A percentile compares a stretch with the other conserved stretches of the same genome.
Evolutionary conservation across 2,113 vertebrate species (phyloP).

Genomic region (Mobula birostris): DNA sequence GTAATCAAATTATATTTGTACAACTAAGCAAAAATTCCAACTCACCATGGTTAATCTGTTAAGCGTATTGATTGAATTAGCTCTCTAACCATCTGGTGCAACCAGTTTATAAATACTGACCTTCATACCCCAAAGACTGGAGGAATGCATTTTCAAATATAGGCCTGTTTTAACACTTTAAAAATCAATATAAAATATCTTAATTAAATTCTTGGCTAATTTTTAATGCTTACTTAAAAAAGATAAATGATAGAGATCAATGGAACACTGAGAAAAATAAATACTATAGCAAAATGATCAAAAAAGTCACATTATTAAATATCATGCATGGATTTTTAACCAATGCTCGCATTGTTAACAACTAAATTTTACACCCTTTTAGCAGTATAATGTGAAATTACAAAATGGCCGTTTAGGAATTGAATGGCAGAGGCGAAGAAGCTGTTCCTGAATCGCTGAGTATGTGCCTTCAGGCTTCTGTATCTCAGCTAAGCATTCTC

Average conservation of each 20-base stretch:
- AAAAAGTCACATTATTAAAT: background rate
- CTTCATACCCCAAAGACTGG: background rate
- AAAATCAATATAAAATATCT: background rate
- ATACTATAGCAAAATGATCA: background rate
- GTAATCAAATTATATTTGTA: background rate
- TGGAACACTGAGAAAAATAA: background rate
- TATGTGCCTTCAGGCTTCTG: too few species aligned
- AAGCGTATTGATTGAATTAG: background rate
- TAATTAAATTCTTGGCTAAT: background rate
- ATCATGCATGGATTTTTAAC: background rate
- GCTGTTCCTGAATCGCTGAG: too few species aligned
- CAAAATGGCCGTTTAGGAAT: background rate
- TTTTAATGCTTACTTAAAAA: background rate
- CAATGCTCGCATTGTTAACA: background rate
- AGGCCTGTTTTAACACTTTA: background rate
- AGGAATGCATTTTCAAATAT: background rate
- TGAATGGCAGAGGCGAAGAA: too few species aligned
- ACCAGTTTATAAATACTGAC: slow-evolving; percentile 1
- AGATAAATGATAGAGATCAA: background rate
- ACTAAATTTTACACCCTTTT: background rate
- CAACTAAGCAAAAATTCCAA: background rate
- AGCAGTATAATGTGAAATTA: background rate
- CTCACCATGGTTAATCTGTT: background rate
- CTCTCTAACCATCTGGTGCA: background rate
- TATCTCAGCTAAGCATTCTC: too few species aligned